These are phyloP conservation scores for Actinernus sp. DNA, from an alignment of 92 coral and sea anemone species.

Conservation along the genomic window DNA sequence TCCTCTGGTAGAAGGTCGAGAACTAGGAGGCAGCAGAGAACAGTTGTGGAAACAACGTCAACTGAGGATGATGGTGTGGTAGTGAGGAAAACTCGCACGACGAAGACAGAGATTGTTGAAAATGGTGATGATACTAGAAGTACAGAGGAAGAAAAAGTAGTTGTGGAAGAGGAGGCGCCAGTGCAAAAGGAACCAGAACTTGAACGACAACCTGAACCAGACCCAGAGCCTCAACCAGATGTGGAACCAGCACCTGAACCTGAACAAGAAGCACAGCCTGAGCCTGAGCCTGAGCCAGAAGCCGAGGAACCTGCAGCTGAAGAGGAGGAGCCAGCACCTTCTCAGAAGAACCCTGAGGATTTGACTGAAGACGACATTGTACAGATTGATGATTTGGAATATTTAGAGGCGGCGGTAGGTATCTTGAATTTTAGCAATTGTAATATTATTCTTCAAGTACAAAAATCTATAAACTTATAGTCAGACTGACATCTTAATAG, in stretches of 20 bases:
- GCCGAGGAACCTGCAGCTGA: slow-evolving; percentile 20
- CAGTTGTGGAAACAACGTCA: slow-evolving; percentile 4
- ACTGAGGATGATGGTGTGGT: slow-evolving; percentile 14
- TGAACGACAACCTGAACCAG: slow-evolving; percentile 21
- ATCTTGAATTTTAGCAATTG: neutral
- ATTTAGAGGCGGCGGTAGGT: slow-evolving; percentile 86
- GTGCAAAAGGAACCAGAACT: slow-evolving; percentile 20
- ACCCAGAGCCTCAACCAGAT: slow-evolving; percentile 20
- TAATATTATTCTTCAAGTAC: neutral
- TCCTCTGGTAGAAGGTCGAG: slow-evolving; percentile 34
- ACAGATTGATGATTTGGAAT: slow-evolving; percentile 88
- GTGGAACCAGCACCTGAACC: slow-evolving; percentile 42
- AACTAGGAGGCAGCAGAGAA: slow-evolving; percentile 41
- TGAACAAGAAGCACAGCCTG: slow-evolving; percentile 15
- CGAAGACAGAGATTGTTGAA: slow-evolving; percentile 41
- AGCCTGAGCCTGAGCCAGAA: slow-evolving; percentile 8
- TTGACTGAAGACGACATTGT: slow-evolving; percentile 78
- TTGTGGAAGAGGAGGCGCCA: slow-evolving; percentile 26
- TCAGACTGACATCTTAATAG: too few relatives aligned
- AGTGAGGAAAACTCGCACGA: slow-evolving; percentile 36
- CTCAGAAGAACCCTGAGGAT: slow-evolving; percentile 42
- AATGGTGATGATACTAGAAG: slow-evolving; percentile 61
- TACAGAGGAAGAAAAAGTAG: slow-evolving; percentile 38
- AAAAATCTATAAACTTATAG: too few relatives aligned
- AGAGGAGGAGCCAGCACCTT: slow-evolving; percentile 11